phyloP scores from a whole-genome alignment of 2,888 invertebrate species.

The Hirtodrosophila trivittata region DNA sequence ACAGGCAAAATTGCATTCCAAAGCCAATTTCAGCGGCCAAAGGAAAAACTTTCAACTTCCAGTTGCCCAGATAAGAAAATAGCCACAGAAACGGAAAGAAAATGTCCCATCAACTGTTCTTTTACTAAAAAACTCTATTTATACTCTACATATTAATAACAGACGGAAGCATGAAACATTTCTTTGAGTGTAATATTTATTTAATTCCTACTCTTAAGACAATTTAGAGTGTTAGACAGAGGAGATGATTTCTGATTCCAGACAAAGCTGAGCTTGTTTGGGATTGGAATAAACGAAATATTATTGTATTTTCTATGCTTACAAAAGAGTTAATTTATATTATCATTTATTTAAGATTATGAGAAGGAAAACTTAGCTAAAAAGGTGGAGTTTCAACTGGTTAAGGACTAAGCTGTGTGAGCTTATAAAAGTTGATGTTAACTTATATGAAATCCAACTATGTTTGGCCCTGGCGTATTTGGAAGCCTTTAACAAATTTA shows the following conservation, averaged over 20 bases:
- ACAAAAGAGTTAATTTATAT: no score
- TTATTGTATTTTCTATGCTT: no score
- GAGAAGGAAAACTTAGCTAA: conserved; percentile 18
- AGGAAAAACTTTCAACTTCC: conserved; percentile 51
- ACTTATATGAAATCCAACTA: no score
- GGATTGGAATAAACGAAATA: no score
- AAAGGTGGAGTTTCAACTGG: not conserved
- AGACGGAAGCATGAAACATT: not conserved
- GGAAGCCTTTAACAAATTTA: no score
- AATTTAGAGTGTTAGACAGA: no score
- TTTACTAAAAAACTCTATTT: conserved; percentile 2
- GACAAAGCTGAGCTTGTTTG: no score
- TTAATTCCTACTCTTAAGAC: no score
- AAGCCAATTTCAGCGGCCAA: conserved; percentile 56
- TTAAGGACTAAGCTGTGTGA: conserved; percentile 6
- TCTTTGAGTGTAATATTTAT: no score
- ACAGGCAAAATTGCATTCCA: conserved; percentile 61
- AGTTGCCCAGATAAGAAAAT: conserved; percentile 49
- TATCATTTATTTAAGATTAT: conserved; percentile 70
- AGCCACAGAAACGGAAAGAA: conserved; percentile 16
- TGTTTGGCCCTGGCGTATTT: no score
- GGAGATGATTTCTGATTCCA: no score
- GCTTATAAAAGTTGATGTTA: conserved; percentile 46
- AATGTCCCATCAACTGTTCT: conserved; percentile 34
- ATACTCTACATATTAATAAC: not conserved